Conservation (phyloP, 2,888 invertebrate species). For the Glyphotaelius pellucidus region DNA sequence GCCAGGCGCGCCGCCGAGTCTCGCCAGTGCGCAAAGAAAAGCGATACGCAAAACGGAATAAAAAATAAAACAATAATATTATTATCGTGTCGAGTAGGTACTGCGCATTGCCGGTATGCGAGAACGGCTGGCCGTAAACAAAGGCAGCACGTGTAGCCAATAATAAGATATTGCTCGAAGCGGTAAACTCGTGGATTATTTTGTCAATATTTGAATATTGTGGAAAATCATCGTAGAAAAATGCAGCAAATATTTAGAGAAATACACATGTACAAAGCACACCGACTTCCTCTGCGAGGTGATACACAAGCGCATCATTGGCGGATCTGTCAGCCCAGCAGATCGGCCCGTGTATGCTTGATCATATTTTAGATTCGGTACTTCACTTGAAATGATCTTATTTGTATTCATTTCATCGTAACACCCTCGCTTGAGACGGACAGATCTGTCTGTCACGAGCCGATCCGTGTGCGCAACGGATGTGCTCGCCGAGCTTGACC, state of each 20-base stretch:
- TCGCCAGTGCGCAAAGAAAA: constrained; percentile 36
- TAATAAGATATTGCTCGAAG: not conserved
- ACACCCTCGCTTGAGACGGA: too few relatives aligned
- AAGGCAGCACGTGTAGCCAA: constrained; percentile 39
- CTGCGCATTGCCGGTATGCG: constrained; percentile 4
- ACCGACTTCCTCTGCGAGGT: too few relatives aligned
- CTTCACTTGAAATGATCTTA: too few relatives aligned
- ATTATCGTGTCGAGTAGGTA: not conserved
- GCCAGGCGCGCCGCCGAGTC: constrained; percentile 29
- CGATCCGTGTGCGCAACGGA: too few relatives aligned
- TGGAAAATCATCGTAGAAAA: not conserved
- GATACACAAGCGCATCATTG: too few relatives aligned
- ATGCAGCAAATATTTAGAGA: not conserved
- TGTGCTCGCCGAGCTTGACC: too few relatives aligned
- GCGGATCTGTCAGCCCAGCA: too few relatives aligned
- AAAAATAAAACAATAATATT: constrained; percentile 35
- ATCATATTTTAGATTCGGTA: too few relatives aligned
- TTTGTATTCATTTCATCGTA: too few relatives aligned
- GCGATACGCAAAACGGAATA: constrained; percentile 35
- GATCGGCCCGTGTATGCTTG: too few relatives aligned
- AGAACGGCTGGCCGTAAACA: constrained; percentile 21
- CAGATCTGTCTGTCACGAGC: too few relatives aligned
- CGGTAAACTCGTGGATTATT: not conserved
- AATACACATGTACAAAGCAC: not conserved
- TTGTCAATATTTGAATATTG: not conserved